These are phyloP conservation scores for Pollenia amentaria DNA, from an alignment of 2,888 invertebrate species.

Conservation along the genomic window DNA sequence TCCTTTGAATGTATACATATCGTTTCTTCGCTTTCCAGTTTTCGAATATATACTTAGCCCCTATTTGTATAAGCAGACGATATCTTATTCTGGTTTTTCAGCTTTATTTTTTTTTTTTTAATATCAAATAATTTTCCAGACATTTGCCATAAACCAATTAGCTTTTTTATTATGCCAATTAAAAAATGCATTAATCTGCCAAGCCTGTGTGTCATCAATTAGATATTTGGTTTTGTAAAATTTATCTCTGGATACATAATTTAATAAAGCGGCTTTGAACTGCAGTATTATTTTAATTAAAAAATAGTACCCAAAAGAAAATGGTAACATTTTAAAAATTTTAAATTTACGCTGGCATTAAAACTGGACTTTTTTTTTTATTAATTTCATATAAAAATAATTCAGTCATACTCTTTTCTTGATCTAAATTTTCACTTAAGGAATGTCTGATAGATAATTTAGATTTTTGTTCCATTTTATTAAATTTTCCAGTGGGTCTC, in stretches of 20 bases:
- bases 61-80: no score
- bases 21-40: no score
- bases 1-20: no score
- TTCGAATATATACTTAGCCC: no score
- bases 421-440: no score
- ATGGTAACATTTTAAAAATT: neutral
- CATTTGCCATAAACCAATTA: neutral
- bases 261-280: conserved; percentile 25
- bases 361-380: neutral
- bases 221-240: conserved; percentile 26
- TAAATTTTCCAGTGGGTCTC: conserved; percentile 27
- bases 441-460: neutral
- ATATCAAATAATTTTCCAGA: neutral
- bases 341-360: no score
- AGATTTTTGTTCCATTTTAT: neutral
- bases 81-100: neutral
- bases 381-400: no score
- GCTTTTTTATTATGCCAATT: neutral
- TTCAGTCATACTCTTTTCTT: no score
- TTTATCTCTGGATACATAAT: conserved; percentile 36
- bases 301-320: neutral
- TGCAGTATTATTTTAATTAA: neutral
- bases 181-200: conserved; percentile 10
- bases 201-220: neutral
- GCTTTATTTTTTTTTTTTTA: neutral